Evolutionary conservation across 1,140 invertebrate species (phyloP).

Genomic region (Drosophila truncata): DNA sequence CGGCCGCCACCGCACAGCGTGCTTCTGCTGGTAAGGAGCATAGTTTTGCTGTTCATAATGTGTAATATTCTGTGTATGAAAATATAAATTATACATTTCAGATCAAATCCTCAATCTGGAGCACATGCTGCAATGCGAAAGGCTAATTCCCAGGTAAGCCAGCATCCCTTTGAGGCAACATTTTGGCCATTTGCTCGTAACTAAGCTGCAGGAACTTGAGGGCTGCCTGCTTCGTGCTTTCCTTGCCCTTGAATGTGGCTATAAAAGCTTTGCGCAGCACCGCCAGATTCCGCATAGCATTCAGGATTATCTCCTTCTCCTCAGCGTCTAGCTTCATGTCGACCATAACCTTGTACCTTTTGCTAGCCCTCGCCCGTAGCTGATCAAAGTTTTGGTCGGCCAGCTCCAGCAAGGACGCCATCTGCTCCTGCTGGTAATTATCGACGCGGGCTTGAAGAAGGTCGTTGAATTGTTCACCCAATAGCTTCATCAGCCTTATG

Average conservation of each 20-base stretch:
- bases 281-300: conserved; percentile 29
- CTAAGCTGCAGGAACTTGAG: conserved; percentile 41
- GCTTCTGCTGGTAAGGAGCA: conserved; percentile 68
- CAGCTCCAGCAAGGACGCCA: conserved; percentile 17
- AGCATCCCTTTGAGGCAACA: neutral
- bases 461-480: conserved; percentile 38
- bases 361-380: conserved; percentile 14
- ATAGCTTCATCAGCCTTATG: neutral
- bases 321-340: conserved; percentile 27
- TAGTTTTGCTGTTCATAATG: neutral
- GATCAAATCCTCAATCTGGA: conserved; percentile 80
- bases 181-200: conserved; percentile 13
- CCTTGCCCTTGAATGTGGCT: conserved; percentile 32
- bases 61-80: neutral
- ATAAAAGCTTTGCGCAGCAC: conserved; percentile 46
- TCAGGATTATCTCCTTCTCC: conserved; percentile 28
- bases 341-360: conserved; percentile 32
- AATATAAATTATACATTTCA: conserved; percentile 25
- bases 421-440: conserved; percentile 6
- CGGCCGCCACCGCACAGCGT: conserved; percentile 61
- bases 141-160: conserved; percentile 74
- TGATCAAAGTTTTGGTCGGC: conserved; percentile 33
- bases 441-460: conserved; percentile 19
- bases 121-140: conserved; percentile 73
- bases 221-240: neutral